Percentiles rank a stretch among this genome's conserved stretches.
Evolutionary conservation across 2,888 invertebrate genomes (phyloP).

Genomic region (Tipula confusa): DNA sequence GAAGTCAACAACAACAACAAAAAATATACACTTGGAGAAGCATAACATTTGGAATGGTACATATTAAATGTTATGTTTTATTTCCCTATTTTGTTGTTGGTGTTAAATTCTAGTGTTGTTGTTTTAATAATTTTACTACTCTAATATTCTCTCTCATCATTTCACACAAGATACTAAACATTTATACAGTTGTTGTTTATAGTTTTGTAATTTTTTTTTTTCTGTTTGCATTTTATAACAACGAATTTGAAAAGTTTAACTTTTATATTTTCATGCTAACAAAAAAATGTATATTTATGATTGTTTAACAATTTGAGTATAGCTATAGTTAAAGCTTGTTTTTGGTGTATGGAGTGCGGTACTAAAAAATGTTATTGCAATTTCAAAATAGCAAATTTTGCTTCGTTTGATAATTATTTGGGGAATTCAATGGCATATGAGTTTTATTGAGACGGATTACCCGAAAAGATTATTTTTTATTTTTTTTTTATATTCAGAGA

Average conservation of each 20-base stretch:
- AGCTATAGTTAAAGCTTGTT: no score
- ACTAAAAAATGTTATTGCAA: no score
- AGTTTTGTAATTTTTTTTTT: background rate
- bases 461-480: no score
- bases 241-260: background rate
- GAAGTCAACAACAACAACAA: background rate
- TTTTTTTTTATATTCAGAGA: no score
- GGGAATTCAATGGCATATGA: no score
- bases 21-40: background rate
- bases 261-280: background rate
- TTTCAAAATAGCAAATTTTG: no score
- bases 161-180: background rate
- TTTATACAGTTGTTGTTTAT: background rate
- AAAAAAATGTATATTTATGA: background rate
- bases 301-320: background rate
- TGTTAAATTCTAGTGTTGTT: background rate
- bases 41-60: background rate
- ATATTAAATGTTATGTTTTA: background rate
- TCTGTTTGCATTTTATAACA: no score
- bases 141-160: background rate
- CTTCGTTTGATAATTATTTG: no score
- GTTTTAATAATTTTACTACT: background rate
- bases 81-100: background rate
- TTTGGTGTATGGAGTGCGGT: no score
- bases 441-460: no score